These are phyloP conservation scores for Notocelia uddmanniana DNA, from an alignment of 2,888 invertebrate genomes.

Conservation along the genomic window DNA sequence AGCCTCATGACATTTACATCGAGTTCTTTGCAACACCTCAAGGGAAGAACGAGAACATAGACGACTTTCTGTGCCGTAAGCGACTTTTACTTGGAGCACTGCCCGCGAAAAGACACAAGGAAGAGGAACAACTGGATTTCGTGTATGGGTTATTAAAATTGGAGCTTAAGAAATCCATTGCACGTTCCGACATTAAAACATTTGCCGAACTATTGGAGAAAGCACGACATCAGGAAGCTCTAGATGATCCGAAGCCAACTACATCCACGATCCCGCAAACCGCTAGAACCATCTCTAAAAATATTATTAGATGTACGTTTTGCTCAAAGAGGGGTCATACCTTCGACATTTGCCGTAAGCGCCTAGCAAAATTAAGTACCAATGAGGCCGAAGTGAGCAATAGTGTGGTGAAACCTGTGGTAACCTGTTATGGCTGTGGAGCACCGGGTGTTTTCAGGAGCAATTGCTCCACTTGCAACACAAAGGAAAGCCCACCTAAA, in stretches of 20 bases:
- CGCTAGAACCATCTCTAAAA: not conserved
- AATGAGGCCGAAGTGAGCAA: not conserved
- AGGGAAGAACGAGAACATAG: not conserved
- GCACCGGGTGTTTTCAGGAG: conserved; percentile 48
- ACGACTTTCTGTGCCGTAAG: not conserved
- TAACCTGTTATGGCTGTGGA: conserved; percentile 50
- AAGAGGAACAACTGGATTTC: not conserved
- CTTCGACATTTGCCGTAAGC: not conserved
- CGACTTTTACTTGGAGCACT: not conserved
- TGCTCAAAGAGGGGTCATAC: not conserved
- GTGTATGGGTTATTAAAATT: not conserved
- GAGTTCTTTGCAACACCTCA: not conserved
- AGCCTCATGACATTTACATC: not conserved
- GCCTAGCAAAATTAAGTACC: not conserved
- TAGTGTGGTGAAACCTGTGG: conserved; percentile 12
- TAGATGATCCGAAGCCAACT: not conserved
- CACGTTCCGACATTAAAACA: not conserved
- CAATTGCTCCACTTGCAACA: conserved; percentile 45
- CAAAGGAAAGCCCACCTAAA: conserved; percentile 37
- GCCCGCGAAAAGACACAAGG: not conserved
- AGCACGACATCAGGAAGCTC: not conserved
- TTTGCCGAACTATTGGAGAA: not conserved
- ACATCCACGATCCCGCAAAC: not conserved
- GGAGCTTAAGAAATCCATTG: not conserved
- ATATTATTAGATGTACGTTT: not conserved